Evolutionary conservation across 2,113 vertebrate genomes (phyloP).

Genomic region (Otis tarda): DNA sequence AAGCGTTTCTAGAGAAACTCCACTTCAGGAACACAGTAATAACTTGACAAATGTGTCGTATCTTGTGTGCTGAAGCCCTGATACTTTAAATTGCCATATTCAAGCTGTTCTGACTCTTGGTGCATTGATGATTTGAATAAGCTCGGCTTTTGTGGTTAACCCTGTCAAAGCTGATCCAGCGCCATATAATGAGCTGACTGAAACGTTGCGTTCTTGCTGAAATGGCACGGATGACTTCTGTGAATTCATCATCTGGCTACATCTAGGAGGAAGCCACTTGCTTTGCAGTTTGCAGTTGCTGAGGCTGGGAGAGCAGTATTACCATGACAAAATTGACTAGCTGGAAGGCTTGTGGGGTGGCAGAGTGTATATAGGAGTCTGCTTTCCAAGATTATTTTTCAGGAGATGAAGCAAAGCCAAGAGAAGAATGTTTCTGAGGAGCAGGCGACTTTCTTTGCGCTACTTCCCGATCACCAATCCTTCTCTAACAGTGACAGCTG

Average conservation of each 20-base stretch:
- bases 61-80: neutral
- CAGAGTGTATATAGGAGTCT: neutral
- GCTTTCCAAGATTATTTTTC: neutral
- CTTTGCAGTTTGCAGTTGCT: neutral
- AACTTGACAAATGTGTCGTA: neutral
- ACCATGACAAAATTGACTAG: neutral
- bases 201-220: neutral
- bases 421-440: neutral
- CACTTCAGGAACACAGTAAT: neutral
- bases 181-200: neutral
- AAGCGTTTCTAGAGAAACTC: slow-evolving; percentile 16
- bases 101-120: neutral
- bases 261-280: neutral
- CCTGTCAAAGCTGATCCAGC: neutral
- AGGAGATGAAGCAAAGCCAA: neutral
- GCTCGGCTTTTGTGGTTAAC: neutral
- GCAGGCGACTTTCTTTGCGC: neutral
- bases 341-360: neutral
- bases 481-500: neutral
- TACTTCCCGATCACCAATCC: accelerated
- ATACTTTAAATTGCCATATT: neutral
- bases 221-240: neutral
- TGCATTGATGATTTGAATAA: neutral
- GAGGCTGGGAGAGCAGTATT: neutral
- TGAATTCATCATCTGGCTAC: neutral